A percentile compares a stretch with the other conserved stretches of the same genome.
Conservation (phyloP, 2,797 vertebrate genomes). For the Aeoliscus strigatus region DNA sequence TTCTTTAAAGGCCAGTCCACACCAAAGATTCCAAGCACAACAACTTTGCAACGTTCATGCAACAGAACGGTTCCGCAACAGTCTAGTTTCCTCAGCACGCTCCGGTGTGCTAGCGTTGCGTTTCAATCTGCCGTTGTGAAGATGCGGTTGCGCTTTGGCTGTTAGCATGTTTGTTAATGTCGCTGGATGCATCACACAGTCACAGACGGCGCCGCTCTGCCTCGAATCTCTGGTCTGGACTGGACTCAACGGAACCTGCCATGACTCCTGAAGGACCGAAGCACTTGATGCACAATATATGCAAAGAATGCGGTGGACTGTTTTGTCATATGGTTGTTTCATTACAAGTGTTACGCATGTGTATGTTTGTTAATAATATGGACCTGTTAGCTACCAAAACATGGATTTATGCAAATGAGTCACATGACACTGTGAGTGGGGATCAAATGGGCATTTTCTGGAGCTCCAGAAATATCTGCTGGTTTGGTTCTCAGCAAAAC, state of each 20-base stretch:
- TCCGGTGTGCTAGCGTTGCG: too few species aligned
- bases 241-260: too few species aligned
- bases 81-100: too few species aligned
- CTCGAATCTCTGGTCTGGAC: too few species aligned
- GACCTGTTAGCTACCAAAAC: conserved; percentile 26
- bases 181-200: too few species aligned
- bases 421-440: conserved; percentile 1
- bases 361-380: conserved; percentile 44
- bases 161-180: too few species aligned
- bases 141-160: too few species aligned
- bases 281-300: conserved; percentile 45
- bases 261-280: conserved; percentile 34
- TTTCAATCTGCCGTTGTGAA: too few species aligned
- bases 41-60: too few species aligned
- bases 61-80: too few species aligned
- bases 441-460: conserved; percentile 10
- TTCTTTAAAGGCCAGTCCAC: conserved; percentile 38
- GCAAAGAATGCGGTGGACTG: conserved; percentile 41
- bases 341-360: conserved; percentile 44
- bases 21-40: too few species aligned
- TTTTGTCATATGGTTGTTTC: conserved; percentile 36
- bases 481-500: not conserved
- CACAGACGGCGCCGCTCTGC: too few species aligned
- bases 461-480: not conserved
- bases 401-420: conserved; percentile 21